A percentile compares a stretch with the other conserved stretches of the same genome.
phyloP scores from a whole-genome alignment of 1,140 invertebrate species.

The Trichonephila clavipes region DNA sequence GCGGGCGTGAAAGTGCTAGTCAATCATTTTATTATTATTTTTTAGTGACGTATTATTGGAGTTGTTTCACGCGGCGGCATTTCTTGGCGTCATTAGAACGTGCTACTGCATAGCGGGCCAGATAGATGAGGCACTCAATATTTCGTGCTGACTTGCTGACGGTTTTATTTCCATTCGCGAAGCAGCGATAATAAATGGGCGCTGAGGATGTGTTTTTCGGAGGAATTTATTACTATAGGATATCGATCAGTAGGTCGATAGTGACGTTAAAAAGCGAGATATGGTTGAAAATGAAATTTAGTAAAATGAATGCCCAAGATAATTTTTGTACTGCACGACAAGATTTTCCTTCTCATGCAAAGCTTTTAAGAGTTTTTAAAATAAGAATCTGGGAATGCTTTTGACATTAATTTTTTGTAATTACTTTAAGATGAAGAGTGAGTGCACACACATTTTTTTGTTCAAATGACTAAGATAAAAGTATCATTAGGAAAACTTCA shows the following conservation, averaged over 20 bases:
- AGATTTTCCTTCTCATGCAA: too few species aligned
- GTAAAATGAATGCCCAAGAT: too few species aligned
- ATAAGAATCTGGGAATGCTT: too few species aligned
- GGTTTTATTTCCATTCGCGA: not conserved
- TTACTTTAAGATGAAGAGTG: too few species aligned
- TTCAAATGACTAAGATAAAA: too few species aligned
- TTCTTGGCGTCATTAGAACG: slow-evolving; percentile 35
- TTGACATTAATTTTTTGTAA: too few species aligned
- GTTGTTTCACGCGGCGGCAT: not conserved
- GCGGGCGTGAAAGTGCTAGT: not conserved
- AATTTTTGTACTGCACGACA: too few species aligned
- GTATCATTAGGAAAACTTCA: too few species aligned
- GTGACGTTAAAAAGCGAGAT: not conserved
- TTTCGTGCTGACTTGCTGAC: not conserved
- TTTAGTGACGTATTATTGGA: not conserved
- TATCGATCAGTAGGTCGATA: not conserved
- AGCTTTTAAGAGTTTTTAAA: too few species aligned
- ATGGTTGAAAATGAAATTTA: too few species aligned
- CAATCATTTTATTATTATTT: not conserved
- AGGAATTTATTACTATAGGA: not conserved
- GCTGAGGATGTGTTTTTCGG: not conserved
- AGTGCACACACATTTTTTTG: too few species aligned
- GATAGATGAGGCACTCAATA: not conserved
- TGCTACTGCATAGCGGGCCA: slow-evolving; percentile 19
- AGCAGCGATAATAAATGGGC: slow-evolving; percentile 10